These are phyloP conservation scores for Macrophya annulata DNA, from an alignment of 2,888 invertebrate species.

Conservation along the genomic window DNA sequence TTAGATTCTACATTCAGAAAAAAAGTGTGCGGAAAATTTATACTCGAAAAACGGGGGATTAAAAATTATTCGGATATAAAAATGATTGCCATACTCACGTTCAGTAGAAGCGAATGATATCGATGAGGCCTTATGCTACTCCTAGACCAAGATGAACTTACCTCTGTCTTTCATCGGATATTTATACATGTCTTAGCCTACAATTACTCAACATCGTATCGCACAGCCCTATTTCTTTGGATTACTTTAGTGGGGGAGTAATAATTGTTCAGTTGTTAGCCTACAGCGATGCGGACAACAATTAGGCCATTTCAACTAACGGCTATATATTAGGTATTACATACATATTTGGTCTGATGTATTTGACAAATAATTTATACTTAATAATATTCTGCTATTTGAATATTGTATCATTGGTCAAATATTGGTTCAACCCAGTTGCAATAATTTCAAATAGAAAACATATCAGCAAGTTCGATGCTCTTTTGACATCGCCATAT, in stretches of 20 bases:
- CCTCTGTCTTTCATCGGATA: background rate
- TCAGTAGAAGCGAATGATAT: background rate
- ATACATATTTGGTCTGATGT: background rate
- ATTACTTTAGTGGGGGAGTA: background rate
- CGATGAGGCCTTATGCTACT: slow-evolving; percentile 63
- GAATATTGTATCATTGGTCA: background rate
- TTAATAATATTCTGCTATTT: background rate
- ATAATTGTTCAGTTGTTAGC: background rate
- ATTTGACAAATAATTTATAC: background rate
- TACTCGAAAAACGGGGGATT: slow-evolving; percentile 67
- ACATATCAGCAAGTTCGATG: background rate
- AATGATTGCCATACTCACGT: background rate
- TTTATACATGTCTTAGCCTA: background rate
- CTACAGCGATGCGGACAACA: slow-evolving; percentile 56
- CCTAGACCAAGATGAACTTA: background rate
- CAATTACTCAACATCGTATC: background rate
- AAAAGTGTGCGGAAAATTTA: no score
- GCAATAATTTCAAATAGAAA: background rate
- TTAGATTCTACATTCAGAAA: background rate
- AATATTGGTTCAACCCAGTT: background rate
- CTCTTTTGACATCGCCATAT: background rate
- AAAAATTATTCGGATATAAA: background rate
- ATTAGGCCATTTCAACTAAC: background rate
- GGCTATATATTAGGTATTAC: background rate
- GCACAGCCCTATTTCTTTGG: background rate